These are phyloP conservation scores for Amblyopsis hoosieri DNA, from an alignment of 2,797 vertebrate genomes.

Conservation along the genomic window DNA sequence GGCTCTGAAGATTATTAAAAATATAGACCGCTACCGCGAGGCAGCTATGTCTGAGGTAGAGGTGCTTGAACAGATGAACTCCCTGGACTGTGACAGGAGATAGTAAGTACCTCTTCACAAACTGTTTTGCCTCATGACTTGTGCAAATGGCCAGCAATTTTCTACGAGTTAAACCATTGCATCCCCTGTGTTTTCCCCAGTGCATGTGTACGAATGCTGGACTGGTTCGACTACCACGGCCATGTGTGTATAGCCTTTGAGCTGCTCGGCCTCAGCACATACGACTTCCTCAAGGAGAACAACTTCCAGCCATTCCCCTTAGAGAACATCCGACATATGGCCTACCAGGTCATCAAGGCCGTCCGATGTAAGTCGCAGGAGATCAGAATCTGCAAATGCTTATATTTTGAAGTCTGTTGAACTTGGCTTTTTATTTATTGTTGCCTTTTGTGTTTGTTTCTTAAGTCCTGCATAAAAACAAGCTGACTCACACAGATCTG, in stretches of 20 bases:
- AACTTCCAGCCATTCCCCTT: slow-evolving; percentile 93
- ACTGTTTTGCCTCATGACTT: background rate
- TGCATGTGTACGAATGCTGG: slow-evolving; percentile 91
- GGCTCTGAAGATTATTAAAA: slow-evolving; percentile 98
- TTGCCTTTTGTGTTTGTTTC: slow-evolving; percentile 15
- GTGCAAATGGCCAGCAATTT: background rate
- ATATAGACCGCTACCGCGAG: slow-evolving; percentile 93
- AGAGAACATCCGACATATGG: slow-evolving; percentile 93
- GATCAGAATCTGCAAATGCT: background rate
- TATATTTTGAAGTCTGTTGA: slow-evolving; percentile 4
- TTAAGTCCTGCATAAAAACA: slow-evolving; percentile 94
- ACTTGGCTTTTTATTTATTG: slow-evolving; percentile 1
- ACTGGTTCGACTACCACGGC: slow-evolving; percentile 96
- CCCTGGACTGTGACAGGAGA: slow-evolving; percentile 82
- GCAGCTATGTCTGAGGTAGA: slow-evolving; percentile 95
- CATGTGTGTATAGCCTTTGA: slow-evolving; percentile 96
- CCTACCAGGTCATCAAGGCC: slow-evolving; percentile 89
- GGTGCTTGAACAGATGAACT: slow-evolving; percentile 89
- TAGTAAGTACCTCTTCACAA: slow-evolving; percentile 80
- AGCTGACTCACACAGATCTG: slow-evolving; percentile 95
- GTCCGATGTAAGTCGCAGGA: slow-evolving; percentile 82
- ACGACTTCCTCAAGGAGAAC: slow-evolving; percentile 96
- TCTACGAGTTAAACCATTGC: background rate
- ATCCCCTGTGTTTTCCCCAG: slow-evolving; percentile 57
- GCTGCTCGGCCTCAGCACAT: slow-evolving; percentile 95